phyloP scores from a whole-genome alignment of 2,797 vertebrate species.

The Hippopotamyrus pictus region DNA sequence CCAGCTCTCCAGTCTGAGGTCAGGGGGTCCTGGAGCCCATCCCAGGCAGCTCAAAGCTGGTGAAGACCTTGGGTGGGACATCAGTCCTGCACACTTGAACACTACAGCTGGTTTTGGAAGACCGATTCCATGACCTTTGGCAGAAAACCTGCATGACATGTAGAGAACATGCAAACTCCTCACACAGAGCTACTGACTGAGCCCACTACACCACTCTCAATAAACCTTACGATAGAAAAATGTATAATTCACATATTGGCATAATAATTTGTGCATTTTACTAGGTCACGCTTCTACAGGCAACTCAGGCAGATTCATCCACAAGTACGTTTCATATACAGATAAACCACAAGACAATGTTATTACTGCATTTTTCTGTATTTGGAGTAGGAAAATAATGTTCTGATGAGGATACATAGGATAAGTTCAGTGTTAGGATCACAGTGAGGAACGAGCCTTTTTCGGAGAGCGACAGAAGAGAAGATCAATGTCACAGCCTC shows the following conservation, averaged over 20 bases:
- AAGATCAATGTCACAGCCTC: not conserved
- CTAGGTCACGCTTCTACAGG: not conserved
- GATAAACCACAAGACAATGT: not conserved
- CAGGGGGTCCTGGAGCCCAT: not conserved
- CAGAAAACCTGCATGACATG: not conserved
- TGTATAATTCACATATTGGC: not conserved
- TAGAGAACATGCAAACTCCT: not conserved
- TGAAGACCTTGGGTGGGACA: not conserved
- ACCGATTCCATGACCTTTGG: not conserved
- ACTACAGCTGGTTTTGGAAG: not conserved
- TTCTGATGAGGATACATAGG: conserved; percentile 30
- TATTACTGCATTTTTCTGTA: conserved; percentile 10
- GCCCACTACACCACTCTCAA: not conserved
- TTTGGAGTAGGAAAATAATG: conserved; percentile 3
- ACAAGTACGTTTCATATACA: not conserved
- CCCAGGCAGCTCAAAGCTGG: not conserved
- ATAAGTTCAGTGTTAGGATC: not conserved
- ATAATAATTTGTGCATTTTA: not conserved
- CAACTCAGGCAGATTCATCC: not conserved
- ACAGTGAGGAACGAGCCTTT: conserved; percentile 3
- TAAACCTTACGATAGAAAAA: not conserved
- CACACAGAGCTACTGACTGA: not conserved
- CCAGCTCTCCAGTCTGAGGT: not conserved
- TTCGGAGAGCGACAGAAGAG: conserved; percentile 3
- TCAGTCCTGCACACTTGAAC: not conserved